Conservation (phyloP, 2,888 invertebrate genomes). For the Polydrusus tereticollis region DNA sequence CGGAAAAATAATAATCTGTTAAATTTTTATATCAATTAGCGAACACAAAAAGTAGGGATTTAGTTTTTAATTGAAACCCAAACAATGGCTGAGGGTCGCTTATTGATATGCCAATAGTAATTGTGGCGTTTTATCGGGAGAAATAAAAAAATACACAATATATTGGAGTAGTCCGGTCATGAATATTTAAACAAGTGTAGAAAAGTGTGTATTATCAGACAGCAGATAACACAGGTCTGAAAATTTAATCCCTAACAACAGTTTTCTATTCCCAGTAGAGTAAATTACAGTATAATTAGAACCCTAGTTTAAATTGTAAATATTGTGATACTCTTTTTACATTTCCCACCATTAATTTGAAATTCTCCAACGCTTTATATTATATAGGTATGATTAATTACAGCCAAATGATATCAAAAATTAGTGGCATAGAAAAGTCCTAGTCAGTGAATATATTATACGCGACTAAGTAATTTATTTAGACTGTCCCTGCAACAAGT, state of each 20-base stretch:
- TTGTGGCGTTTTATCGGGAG: not conserved
- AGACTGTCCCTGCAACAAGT: no score
- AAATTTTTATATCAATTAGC: not conserved
- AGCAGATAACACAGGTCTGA: no score
- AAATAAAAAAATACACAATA: no score
- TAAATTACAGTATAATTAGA: not conserved
- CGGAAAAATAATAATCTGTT: conserved; percentile 12
- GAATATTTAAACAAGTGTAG: no score
- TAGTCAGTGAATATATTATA: not conserved
- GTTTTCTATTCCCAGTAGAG: no score
- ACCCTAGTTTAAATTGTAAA: not conserved
- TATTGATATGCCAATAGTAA: not conserved
- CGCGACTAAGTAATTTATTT: not conserved
- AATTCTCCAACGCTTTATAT: not conserved
- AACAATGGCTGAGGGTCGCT: not conserved
- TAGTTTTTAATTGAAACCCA: not conserved
- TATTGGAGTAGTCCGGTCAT: no score
- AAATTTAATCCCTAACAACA: no score
- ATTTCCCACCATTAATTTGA: not conserved
- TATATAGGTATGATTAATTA: not conserved
- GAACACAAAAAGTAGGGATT: not conserved
- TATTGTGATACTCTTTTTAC: not conserved
- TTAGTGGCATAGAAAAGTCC: not conserved
- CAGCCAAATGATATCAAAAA: not conserved
- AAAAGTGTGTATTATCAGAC: no score